phyloP scores from a whole-genome alignment of 1,140 invertebrate genomes.

The Protaetia brevitarsis region DNA sequence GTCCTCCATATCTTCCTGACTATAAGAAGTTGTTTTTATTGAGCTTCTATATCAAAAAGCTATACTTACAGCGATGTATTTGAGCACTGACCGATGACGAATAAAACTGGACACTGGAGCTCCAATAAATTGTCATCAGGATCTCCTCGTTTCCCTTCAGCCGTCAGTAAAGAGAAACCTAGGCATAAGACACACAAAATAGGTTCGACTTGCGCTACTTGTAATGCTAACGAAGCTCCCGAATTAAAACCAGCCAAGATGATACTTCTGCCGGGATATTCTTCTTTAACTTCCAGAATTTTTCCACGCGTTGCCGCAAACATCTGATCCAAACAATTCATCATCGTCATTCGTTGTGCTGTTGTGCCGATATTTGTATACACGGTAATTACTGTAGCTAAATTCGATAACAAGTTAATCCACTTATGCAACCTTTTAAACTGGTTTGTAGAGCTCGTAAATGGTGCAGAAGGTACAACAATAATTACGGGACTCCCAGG shows the following conservation, averaged over 20 bases:
- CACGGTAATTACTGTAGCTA: constrained; percentile 70
- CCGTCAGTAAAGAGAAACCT: constrained; percentile 75
- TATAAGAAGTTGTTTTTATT: constrained; percentile 42
- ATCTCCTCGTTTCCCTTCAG: constrained; percentile 72
- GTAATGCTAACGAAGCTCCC: constrained; percentile 69
- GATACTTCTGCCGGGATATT: constrained; percentile 68
- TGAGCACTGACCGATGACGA: constrained; percentile 77
- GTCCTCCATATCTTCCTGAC: constrained; percentile 74
- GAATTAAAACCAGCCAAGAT: constrained; percentile 75
- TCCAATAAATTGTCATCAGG: constrained; percentile 76
- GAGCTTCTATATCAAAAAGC: background rate
- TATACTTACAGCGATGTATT: constrained; percentile 48
- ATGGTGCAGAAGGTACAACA: constrained; percentile 62
- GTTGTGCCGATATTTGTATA: constrained; percentile 51
- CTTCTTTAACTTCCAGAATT: constrained; percentile 66
- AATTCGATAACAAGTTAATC: constrained; percentile 63
- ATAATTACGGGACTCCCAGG: constrained; percentile 71
- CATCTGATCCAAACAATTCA: constrained; percentile 65
- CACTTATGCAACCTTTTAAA: constrained; percentile 66
- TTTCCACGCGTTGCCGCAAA: constrained; percentile 65
- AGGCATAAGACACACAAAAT: constrained; percentile 76
- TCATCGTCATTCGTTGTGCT: constrained; percentile 53
- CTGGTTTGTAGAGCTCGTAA: constrained; percentile 44
- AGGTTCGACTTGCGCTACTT: constrained; percentile 60
- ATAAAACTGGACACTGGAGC: constrained; percentile 70